A percentile compares a stretch with the other conserved stretches of the same genome.
Evolutionary conservation across 2,113 vertebrate genomes (phyloP).

Genomic region (Xenopus laevis): DNA sequence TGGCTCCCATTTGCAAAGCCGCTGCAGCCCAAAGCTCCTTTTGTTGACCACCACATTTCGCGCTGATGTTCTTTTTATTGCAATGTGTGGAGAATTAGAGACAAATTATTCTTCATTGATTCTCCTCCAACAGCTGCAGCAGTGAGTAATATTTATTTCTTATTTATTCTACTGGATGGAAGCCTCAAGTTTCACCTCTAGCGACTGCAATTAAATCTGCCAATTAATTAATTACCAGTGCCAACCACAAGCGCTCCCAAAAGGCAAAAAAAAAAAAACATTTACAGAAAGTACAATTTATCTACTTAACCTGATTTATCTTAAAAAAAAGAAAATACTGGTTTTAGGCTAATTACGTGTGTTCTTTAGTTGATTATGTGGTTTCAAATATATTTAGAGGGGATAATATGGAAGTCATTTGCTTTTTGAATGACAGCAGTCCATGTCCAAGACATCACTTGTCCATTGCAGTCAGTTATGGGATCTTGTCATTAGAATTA

Average conservation of each 20-base stretch:
- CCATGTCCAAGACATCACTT: too few species aligned
- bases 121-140: not conserved
- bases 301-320: too few species aligned
- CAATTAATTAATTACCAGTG: not conserved
- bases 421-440: too few species aligned
- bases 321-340: too few species aligned
- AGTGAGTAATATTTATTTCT: not conserved
- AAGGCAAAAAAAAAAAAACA: too few species aligned
- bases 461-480: too few species aligned
- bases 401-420: too few species aligned
- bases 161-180: not conserved
- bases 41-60: constrained; percentile 2
- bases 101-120: not conserved
- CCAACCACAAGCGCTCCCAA: not conserved
- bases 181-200: not conserved
- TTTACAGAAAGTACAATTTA: too few species aligned
- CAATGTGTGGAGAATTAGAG: not conserved
- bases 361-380: too few species aligned
- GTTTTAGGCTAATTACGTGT: too few species aligned
- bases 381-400: too few species aligned
- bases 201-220: not conserved
- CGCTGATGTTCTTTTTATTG: constrained; percentile 10
- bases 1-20: constrained; percentile 4
- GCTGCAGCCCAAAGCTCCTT: not conserved
- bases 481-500: too few species aligned